Conservation (phyloP, 2,888 invertebrate genomes). For the Ophraella communa region DNA sequence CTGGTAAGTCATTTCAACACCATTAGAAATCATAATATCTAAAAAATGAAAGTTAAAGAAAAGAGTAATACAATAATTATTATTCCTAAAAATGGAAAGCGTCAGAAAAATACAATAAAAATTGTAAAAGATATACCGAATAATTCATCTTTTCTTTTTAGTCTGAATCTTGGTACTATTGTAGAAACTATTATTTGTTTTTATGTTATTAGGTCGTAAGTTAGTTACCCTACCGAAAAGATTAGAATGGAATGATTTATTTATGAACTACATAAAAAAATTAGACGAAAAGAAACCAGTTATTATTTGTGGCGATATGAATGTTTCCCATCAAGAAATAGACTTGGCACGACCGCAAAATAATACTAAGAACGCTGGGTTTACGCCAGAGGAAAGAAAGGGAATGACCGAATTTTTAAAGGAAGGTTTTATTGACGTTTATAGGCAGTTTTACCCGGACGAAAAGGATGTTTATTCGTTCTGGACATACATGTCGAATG, state of each 20-base stretch:
- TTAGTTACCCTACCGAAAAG: conserved; percentile 87
- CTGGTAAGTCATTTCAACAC: conserved; percentile 56
- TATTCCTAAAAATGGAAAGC: no score
- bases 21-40: no score
- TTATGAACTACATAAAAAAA: conserved; percentile 77
- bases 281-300: conserved; percentile 91
- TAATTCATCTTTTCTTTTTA: no score
- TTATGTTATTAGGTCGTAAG: conserved; percentile 79
- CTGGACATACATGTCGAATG: conserved; percentile 93
- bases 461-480: conserved; percentile 85
- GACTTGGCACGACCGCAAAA: conserved; percentile 94
- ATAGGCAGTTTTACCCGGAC: conserved; percentile 85
- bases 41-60: no score
- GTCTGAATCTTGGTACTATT: no score
- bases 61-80: no score
- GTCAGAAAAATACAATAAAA: no score
- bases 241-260: conserved; percentile 87
- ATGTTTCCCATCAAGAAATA: conserved; percentile 95
- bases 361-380: conserved; percentile 93
- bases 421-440: conserved; percentile 88
- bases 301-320: conserved; percentile 95
- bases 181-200: no score
- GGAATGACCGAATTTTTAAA: conserved; percentile 85
- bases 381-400: conserved; percentile 92
- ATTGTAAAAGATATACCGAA: no score